Evolutionary conservation across 1,140 invertebrate genomes (phyloP).

Genomic region (Cherax quadricarinatus): DNA sequence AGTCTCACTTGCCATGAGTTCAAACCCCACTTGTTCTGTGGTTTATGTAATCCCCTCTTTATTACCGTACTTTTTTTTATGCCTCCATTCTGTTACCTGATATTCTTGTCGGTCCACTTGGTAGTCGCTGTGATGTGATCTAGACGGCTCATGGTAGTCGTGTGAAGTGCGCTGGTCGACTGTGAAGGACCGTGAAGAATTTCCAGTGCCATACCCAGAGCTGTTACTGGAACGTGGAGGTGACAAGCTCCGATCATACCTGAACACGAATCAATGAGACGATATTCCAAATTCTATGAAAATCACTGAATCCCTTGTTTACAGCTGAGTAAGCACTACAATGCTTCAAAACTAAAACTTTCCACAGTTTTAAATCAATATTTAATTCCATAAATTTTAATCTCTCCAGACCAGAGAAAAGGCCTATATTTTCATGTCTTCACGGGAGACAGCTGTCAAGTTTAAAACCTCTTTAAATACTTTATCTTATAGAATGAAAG

Average conservation of each 20-base stretch:
- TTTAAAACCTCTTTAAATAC: no score
- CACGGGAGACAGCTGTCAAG: no score
- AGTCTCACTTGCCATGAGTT: no score
- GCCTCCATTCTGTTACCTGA: constrained; percentile 10
- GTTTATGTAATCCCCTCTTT: no score
- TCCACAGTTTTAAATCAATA: no score
- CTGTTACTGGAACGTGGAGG: constrained; percentile 89
- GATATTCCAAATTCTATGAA: constrained; percentile 4
- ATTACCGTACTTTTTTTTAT: no score
- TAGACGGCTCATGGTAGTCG: constrained; percentile 30
- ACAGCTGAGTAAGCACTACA: not conserved
- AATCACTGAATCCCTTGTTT: not conserved
- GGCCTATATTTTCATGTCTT: no score
- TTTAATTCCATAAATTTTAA: no score
- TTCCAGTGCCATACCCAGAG: constrained; percentile 90
- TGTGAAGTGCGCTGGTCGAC: constrained; percentile 52
- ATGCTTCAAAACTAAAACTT: no score
- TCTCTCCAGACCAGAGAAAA: no score
- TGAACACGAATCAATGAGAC: constrained; percentile 22
- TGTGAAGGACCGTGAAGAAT: constrained; percentile 84
- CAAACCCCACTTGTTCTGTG: no score
- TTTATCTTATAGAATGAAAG: no score
- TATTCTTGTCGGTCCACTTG: constrained; percentile 27
- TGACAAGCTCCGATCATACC: constrained; percentile 82
- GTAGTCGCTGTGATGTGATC: constrained; percentile 2